These are phyloP conservation scores for Cantharis rustica DNA, from an alignment of 2,888 invertebrate species.

Conservation along the genomic window DNA sequence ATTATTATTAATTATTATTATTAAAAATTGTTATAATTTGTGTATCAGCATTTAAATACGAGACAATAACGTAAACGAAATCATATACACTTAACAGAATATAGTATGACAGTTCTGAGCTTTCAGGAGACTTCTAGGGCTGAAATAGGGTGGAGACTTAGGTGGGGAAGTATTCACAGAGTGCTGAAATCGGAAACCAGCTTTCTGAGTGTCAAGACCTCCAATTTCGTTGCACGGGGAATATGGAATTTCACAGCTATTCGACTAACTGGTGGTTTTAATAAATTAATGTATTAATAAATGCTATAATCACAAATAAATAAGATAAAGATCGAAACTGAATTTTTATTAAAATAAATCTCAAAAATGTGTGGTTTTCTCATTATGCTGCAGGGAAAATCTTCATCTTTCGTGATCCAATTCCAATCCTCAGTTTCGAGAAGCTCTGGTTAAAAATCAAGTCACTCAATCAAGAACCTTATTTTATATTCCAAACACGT, in stretches of 20 bases:
- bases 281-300: constrained; percentile 12
- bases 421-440: constrained; percentile 51
- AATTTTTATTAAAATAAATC: constrained; percentile 4
- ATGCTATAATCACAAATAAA: not conserved
- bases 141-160: constrained; percentile 21
- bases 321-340: not conserved
- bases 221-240: constrained; percentile 46
- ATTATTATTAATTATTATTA: not conserved
- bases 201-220: constrained; percentile 49
- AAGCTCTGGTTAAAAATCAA: constrained; percentile 57
- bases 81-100: constrained; percentile 41
- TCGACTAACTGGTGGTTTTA: not conserved
- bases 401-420: constrained; percentile 45
- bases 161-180: constrained; percentile 40
- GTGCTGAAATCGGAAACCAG: constrained; percentile 50
- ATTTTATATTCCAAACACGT: constrained; percentile 53
- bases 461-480: constrained; percentile 57
- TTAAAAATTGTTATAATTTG: not conserved
- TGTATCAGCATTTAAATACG: constrained; percentile 12
- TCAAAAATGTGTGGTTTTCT: not conserved
- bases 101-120: constrained; percentile 46
- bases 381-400: constrained; percentile 43
- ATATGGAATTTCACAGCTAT: constrained; percentile 50
- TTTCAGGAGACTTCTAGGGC: constrained; percentile 36
- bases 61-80: constrained; percentile 32